Conservation (phyloP, 2,113 vertebrate species). For the Tinamus guttatus region DNA sequence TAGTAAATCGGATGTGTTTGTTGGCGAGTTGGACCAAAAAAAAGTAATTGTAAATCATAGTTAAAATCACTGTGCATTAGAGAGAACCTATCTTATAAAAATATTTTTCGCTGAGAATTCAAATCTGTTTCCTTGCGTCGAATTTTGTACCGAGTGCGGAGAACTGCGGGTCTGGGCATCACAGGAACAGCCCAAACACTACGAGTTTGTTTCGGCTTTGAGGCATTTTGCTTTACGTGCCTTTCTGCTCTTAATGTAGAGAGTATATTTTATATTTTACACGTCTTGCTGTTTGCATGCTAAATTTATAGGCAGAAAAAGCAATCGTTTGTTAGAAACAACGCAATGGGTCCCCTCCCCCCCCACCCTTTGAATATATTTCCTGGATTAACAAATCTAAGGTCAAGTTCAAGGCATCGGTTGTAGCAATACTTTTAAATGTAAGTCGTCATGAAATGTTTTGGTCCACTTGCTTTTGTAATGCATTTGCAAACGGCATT, state of each 20-base stretch:
- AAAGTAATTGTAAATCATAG: slow-evolving; percentile 18
- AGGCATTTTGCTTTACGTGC: not conserved
- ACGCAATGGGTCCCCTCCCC: accelerated
- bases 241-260: not conserved
- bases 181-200: not conserved
- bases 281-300: not conserved
- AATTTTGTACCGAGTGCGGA: not conserved
- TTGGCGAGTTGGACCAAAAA: not conserved
- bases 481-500: not conserved
- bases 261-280: not conserved
- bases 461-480: not conserved
- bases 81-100: slow-evolving; percentile 42
- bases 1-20: slow-evolving; percentile 40
- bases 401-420: slow-evolving; percentile 80
- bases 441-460: slow-evolving; percentile 26
- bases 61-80: slow-evolving; percentile 18
- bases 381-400: slow-evolving; percentile 69
- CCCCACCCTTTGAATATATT: slow-evolving; percentile 1
- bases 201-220: not conserved
- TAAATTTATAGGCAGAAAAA: not conserved
- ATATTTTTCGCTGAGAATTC: slow-evolving; percentile 31
- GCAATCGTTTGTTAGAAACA: not conserved
- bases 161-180: not conserved
- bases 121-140: not conserved
- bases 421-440: slow-evolving; percentile 58